Evolutionary conservation across 1,140 invertebrate species (phyloP).

Genomic region (Tribolium madens): DNA sequence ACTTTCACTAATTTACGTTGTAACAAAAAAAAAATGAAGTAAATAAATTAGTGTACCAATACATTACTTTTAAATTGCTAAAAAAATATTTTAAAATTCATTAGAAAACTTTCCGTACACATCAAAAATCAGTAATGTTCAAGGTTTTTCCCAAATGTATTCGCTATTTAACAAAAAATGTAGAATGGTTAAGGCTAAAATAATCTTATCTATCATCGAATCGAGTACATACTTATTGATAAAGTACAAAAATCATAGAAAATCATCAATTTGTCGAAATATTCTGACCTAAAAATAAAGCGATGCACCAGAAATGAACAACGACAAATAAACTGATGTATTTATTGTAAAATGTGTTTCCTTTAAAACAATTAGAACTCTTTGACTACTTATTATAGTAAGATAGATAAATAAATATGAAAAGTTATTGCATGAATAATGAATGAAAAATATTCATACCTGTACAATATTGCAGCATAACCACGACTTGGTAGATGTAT

Average conservation of each 20-base stretch:
- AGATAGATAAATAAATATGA: no score
- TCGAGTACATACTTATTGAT: not conserved
- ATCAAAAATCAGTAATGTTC: not conserved
- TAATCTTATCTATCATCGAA: conserved; percentile 15
- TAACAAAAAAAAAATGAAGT: not conserved
- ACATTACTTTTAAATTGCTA: no score
- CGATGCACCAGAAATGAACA: no score
- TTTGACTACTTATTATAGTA: no score
- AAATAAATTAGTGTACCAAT: no score
- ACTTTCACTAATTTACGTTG: not conserved
- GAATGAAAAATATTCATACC: conserved; percentile 10
- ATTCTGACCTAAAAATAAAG: no score
- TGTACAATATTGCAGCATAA: conserved; percentile 20
- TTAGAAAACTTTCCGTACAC: not conserved
- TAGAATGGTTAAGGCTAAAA: not conserved
- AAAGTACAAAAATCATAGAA: not conserved
- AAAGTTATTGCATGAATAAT: no score
- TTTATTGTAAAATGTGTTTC: no score
- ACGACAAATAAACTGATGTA: no score
- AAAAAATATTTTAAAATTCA: not conserved
- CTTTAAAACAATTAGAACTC: no score
- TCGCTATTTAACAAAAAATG: not conserved
- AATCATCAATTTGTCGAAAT: not conserved
- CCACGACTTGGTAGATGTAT: conserved; percentile 1
- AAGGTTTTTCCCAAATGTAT: not conserved